phyloP scores from a whole-genome alignment of 53 echinoderm and acorn worm genomes.

The Echinometra lucunter region DNA sequence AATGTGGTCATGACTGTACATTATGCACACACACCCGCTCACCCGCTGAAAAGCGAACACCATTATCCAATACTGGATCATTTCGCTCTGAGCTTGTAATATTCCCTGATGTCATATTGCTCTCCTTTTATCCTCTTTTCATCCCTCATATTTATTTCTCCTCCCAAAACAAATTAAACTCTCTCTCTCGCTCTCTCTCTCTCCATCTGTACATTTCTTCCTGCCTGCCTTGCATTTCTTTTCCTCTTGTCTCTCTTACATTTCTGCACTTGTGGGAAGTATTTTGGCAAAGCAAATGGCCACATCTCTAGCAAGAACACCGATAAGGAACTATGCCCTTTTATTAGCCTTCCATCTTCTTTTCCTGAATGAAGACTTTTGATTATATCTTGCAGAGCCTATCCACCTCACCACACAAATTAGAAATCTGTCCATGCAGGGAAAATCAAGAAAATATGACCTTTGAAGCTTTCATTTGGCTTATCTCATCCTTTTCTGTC shows the following conservation, averaged over 20 bases:
- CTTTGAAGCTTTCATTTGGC: too few species aligned
- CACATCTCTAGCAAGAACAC: neutral
- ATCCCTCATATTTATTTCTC: neutral
- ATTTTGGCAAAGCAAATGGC: neutral
- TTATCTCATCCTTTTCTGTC: too few species aligned
- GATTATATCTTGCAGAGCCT: too few species aligned
- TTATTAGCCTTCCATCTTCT: neutral
- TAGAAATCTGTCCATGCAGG: too few species aligned
- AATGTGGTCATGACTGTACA: neutral
- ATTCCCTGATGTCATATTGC: neutral
- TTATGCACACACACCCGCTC: neutral
- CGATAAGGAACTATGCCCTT: neutral
- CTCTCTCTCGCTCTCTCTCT: neutral
- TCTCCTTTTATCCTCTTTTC: neutral
- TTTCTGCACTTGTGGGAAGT: neutral
- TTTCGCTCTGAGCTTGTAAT: neutral
- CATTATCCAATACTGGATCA: neutral
- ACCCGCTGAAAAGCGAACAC: neutral
- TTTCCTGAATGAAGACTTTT: neutral
- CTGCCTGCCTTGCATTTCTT: neutral
- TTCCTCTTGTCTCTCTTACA: neutral
- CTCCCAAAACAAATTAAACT: neutral
- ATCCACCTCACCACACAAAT: too few species aligned
- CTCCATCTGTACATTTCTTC: neutral
- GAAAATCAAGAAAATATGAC: too few species aligned